Percentiles rank a stretch among this genome's conserved stretches.
These are phyloP conservation scores for Acronicta alni DNA, from an alignment of 2,888 invertebrate species.

Conservation along the genomic window DNA sequence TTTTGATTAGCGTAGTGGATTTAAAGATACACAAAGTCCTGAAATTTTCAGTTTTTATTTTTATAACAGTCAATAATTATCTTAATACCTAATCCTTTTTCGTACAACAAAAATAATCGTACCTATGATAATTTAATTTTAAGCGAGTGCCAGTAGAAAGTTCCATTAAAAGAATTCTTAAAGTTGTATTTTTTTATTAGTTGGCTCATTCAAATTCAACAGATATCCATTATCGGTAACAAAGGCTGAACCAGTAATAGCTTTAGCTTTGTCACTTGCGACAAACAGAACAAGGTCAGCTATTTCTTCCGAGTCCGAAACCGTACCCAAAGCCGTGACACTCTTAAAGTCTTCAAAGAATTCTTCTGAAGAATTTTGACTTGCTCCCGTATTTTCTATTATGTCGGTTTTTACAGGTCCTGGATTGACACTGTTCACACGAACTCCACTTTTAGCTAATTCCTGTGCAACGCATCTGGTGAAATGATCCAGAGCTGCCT, in stretches of 20 bases:
- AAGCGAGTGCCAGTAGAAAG: too few species aligned
- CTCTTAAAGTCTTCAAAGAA: slow-evolving; percentile 3
- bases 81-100: too few species aligned
- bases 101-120: too few species aligned
- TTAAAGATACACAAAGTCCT: too few species aligned
- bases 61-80: too few species aligned
- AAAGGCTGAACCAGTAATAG: slow-evolving; percentile 53
- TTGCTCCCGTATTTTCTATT: slow-evolving; percentile 4
- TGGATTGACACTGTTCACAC: slow-evolving; percentile 84
- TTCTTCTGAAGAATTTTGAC: not conserved
- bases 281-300: slow-evolving; percentile 58
- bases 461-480: slow-evolving; percentile 86
- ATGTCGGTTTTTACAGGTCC: slow-evolving; percentile 45
- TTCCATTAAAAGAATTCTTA: too few species aligned
- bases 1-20: too few species aligned
- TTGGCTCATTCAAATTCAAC: not conserved
- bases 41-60: too few species aligned
- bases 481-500: slow-evolving; percentile 60
- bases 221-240: slow-evolving; percentile 42
- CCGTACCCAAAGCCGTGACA: slow-evolving; percentile 7
- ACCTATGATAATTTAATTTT: too few species aligned
- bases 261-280: slow-evolving; percentile 58
- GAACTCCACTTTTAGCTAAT: slow-evolving; percentile 91
- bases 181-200: not conserved
- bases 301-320: slow-evolving; percentile 56